Evolutionary conservation across 2,797 vertebrate genomes (phyloP), one percentile per base, ranked within the genome.

Genomic region (Poecilia gillii): DNA sequence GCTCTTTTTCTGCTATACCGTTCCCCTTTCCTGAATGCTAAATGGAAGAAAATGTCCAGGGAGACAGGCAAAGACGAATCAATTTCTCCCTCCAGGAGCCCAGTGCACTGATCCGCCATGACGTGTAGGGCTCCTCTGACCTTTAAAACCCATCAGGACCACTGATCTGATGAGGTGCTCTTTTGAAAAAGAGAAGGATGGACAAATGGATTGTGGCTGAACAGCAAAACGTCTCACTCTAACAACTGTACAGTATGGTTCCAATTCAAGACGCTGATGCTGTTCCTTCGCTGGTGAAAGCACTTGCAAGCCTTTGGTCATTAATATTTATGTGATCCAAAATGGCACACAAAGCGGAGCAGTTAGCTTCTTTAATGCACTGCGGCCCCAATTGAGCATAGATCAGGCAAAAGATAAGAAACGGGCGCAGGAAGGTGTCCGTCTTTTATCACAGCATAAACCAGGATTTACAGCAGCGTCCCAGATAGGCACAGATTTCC

Each of bases 111-210:
- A 94, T 92, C 81, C 43, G 36, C 93, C 75, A 81, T 84, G 87
- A 93, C 79, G 45, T 72, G 76, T 68, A 76, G 76, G 70, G 64
- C 78, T 82, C 88, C 90, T 93, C 41, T 93, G 88, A 93, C 91
- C 89, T 90, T 83, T 31, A 74, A 66, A 86, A 83, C 79, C 47
- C 78, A 92, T 87, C 68, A 64, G 86, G 89, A 80, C 84, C 82
- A 91, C 81, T 74, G 85, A 94, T 94, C 93, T 94, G 90, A 94
- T 93, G 92, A 94, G 84, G 72, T 28, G 72, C 55, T 77, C 53
- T 74, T 77, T 75, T 73, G 31, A 77, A 49, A 28, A 62, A 81
- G 74, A 76, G 43, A 55, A 6, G 51, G 71, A 13, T 20, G 49
- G 4, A 6, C 16, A 57, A 23, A 43, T 16, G 14, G 20, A 77